Base-by-base conservation (phyloP, 1,140 invertebrate genomes). In the Conus ventricosus region DNA sequence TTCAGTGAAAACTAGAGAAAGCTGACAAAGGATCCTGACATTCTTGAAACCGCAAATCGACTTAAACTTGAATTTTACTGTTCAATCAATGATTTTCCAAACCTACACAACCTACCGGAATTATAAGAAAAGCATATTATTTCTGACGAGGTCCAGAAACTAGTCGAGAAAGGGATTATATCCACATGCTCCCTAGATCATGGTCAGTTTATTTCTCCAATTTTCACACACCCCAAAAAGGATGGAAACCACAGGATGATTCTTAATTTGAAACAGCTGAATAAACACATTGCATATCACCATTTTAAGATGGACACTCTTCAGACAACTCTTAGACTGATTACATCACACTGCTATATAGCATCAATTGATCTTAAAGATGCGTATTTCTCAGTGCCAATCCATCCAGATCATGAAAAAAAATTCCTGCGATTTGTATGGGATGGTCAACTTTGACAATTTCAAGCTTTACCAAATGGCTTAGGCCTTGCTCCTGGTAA, bases 281-380 rank as follows among this genome's bases (percentile, higher is more conserved):
- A 91, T 89, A 63, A 91, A 87, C 55, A 60, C 27, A 85, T 91
- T 4, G 78, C 84, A 76, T 91, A 91, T 88, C 81, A 85, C 80
- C 92, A 92, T 89, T 91, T 91, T 67, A 92, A 91, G 83, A 92
- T 91, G 92, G 92, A 92, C 76, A 89, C 88, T 92, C 88, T 92
- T 71, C 57, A 88, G 76, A 63, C 83, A 25, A 88, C 88, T 63
- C 39, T 91, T n/a, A 85, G 51, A 39, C 39, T 39, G 39, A 39
- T 39, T 39, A 39, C 39, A 39, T 39, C 39, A 39, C 39, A 39
- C 39, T 91, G 90, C 81, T 92, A n/a, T n/a, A 89, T 92, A 84
- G 89, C 88, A 25, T 91, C 91, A 25, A 63, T 91, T 78, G 91
- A 91, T 81, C 60, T 90, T 0, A 89, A 89, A 71, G 88, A 92